Percentiles rank a stretch among this genome's conserved stretches.
These are phyloP conservation scores for Anagrus nilaparvatae DNA, from an alignment of 1,140 invertebrate genomes.

Conservation along the genomic window DNA sequence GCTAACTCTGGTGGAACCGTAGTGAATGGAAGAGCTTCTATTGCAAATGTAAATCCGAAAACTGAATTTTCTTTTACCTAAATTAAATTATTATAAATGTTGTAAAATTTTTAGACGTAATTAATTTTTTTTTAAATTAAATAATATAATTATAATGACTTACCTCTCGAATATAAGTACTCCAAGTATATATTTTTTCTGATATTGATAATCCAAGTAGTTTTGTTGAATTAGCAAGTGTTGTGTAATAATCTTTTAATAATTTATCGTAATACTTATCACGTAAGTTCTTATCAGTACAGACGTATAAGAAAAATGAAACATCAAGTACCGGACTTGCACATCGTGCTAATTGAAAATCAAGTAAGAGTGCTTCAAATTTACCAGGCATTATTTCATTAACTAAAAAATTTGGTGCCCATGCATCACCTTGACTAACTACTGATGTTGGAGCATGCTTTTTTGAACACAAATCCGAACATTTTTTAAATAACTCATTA, in stretches of 20 bases:
- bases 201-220: slow-evolving; percentile 52
- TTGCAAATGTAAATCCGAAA: slow-evolving; percentile 49
- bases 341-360: slow-evolving; percentile 57
- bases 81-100: slow-evolving; percentile 5
- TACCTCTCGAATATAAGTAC: slow-evolving; percentile 35
- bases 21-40: slow-evolving; percentile 52
- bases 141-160: slow-evolving; percentile 3
- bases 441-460: slow-evolving; percentile 37
- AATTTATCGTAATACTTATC: slow-evolving; percentile 46
- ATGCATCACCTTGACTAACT: slow-evolving; percentile 60
- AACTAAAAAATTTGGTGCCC: slow-evolving; percentile 62
- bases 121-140: neutral
- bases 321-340: slow-evolving; percentile 51
- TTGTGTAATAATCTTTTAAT: slow-evolving; percentile 47
- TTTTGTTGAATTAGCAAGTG: slow-evolving; percentile 43
- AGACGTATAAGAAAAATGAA: slow-evolving; percentile 51
- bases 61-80: slow-evolving; percentile 50
- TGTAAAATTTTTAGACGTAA: slow-evolving; percentile 20
- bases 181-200: slow-evolving; percentile 46
- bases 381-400: slow-evolving; percentile 34
- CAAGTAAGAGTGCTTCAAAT: slow-evolving; percentile 49
- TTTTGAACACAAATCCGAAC: slow-evolving; percentile 21
- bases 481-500: slow-evolving; percentile 26
- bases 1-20: slow-evolving; percentile 48
- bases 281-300: slow-evolving; percentile 47